phyloP scores from a whole-genome alignment of 2,888 invertebrate genomes.

The Hydrotaea cyrtoneurina region DNA sequence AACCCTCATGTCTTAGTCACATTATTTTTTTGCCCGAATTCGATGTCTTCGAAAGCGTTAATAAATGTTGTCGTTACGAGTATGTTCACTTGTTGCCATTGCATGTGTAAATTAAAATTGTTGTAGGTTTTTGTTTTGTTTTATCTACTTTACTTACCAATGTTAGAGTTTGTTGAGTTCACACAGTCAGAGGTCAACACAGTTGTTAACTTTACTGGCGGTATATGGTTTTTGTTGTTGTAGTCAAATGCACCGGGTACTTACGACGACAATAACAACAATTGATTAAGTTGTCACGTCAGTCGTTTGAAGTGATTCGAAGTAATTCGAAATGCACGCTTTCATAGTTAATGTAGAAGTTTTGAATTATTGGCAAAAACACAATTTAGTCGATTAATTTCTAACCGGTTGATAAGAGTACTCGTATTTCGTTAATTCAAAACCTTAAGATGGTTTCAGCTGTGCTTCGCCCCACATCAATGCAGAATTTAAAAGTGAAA shows the following conservation, averaged over 20 bases:
- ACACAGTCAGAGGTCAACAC: constrained; percentile 62
- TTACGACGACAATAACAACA: background rate
- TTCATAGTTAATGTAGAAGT: background rate
- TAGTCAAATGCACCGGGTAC: background rate
- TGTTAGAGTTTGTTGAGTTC: constrained; percentile 45
- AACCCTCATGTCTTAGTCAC: background rate
- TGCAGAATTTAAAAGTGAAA: too few species aligned
- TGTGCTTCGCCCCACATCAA: background rate
- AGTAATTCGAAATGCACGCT: background rate
- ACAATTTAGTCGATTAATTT: background rate
- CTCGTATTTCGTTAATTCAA: too few species aligned
- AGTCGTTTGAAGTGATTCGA: background rate
- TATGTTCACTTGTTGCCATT: constrained; percentile 34
- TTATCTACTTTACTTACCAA: constrained; percentile 34
- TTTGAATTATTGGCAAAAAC: background rate
- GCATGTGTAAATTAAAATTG: constrained; percentile 20
- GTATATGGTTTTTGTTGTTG: background rate
- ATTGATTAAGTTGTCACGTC: background rate
- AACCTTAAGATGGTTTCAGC: background rate
- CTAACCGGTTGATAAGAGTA: background rate
- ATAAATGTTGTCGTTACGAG: constrained; percentile 36
- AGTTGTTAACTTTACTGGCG: constrained; percentile 38
- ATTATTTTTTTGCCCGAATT: background rate
- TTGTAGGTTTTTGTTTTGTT: constrained; percentile 34
- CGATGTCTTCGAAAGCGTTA: constrained; percentile 5